Conservation (phyloP, 2,797 vertebrate genomes). For the Anabas testudineus region DNA sequence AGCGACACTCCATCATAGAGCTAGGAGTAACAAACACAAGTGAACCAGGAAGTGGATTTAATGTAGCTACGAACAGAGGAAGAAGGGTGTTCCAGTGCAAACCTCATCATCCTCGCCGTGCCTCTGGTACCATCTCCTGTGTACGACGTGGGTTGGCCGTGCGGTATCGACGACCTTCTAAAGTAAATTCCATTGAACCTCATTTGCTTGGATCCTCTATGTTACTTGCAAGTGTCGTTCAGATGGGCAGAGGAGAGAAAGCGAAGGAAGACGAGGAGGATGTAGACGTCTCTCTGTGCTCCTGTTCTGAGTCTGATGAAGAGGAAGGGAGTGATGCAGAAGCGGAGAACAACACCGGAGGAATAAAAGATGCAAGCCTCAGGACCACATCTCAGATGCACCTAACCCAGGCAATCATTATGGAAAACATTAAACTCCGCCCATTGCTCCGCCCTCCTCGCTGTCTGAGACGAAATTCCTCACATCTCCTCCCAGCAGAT, state of each 20-base stretch:
- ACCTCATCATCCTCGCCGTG: conserved; percentile 51
- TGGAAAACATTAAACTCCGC: conserved; percentile 51
- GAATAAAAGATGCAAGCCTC: conserved; percentile 5
- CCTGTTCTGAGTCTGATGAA: conserved; percentile 42
- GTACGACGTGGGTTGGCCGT: conserved; percentile 83
- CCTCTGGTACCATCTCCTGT: conserved; percentile 80
- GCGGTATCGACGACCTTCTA: conserved; percentile 55
- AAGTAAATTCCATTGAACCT: conserved; percentile 67
- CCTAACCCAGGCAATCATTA: not conserved
- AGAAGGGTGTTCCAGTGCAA: conserved; percentile 12
- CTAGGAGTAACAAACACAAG: not conserved
- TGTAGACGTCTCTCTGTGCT: conserved; percentile 24
- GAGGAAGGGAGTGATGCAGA: conserved; percentile 37
- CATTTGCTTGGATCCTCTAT: conserved; percentile 85
- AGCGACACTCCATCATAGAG: conserved; percentile 47
- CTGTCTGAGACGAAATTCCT: conserved; percentile 85
- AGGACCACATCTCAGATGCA: not conserved
- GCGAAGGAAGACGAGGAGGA: conserved; percentile 30
- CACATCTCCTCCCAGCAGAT: conserved; percentile 81
- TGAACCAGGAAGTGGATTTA: not conserved
- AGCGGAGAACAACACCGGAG: not conserved
- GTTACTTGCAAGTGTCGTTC: conserved; percentile 84
- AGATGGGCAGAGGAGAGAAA: conserved; percentile 69
- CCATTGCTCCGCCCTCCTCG: conserved; percentile 79
- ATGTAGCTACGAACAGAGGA: conserved; percentile 8